Percentiles rank a stretch among this genome's conserved stretches.
Conservation (phyloP, 2,888 invertebrate species). For the Nyleta sp. region DNA sequence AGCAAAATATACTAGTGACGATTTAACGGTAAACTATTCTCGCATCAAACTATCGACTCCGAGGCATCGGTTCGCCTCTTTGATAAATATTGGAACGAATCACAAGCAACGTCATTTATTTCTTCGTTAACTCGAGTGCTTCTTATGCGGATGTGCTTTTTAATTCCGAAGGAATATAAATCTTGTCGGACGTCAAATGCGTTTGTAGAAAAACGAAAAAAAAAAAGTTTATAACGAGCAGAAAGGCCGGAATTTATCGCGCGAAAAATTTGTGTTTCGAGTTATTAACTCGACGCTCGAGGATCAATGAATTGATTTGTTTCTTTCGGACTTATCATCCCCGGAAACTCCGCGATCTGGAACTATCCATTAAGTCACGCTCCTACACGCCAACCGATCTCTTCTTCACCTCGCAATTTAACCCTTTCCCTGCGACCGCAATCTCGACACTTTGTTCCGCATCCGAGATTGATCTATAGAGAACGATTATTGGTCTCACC, state of each 20-base stretch:
- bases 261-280: too few relatives aligned
- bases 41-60: constrained; percentile 43
- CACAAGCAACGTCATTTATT: constrained; percentile 51
- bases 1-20: constrained; percentile 64
- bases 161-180: constrained; percentile 32
- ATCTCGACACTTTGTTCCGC: constrained; percentile 45
- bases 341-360: background rate
- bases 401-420: constrained; percentile 63
- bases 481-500: constrained; percentile 60
- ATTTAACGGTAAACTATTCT: constrained; percentile 65
- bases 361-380: constrained; percentile 48
- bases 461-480: constrained; percentile 56
- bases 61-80: constrained; percentile 47
- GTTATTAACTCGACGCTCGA: background rate
- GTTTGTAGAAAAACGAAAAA: too few relatives aligned
- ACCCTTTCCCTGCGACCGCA: constrained; percentile 66
- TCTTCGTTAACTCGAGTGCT: constrained; percentile 52
- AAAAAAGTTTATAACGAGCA: too few relatives aligned
- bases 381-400: constrained; percentile 43
- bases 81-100: constrained; percentile 63
- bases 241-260: too few relatives aligned
- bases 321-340: background rate
- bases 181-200: too few relatives aligned
- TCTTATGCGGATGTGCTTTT: constrained; percentile 26
- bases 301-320: background rate